Percentiles rank a stretch among this genome's conserved stretches.
Evolutionary conservation across 2,797 vertebrate species (phyloP).

Genomic region (Margarornis squamiger): DNA sequence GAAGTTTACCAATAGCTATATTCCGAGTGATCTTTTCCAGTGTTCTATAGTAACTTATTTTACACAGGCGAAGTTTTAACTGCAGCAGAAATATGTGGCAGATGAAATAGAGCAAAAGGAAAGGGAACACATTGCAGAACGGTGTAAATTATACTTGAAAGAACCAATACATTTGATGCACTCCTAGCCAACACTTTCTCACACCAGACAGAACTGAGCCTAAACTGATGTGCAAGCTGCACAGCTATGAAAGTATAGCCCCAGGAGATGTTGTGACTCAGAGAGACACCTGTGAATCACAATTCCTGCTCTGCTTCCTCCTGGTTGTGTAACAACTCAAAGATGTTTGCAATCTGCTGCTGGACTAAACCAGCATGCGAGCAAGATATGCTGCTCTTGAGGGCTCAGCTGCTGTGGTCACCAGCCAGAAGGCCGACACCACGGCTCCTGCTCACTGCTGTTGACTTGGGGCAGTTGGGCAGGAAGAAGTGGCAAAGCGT

Average conservation of each 20-base stretch:
- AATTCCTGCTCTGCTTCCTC: not conserved
- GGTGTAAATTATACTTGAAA: not conserved
- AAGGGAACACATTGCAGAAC: not conserved
- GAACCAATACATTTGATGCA: not conserved
- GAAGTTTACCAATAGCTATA: not conserved
- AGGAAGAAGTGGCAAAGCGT: not conserved
- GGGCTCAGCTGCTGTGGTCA: not conserved
- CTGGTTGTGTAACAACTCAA: not conserved
- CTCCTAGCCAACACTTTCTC: not conserved
- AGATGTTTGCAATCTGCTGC: not conserved
- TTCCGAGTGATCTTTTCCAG: not conserved
- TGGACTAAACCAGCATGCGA: not conserved
- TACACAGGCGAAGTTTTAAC: not conserved
- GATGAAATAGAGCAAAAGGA: not conserved
- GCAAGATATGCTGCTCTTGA: rapidly evolving
- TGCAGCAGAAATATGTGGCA: not conserved
- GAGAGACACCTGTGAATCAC: not conserved
- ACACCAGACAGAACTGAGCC: not conserved
- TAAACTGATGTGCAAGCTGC: not conserved
- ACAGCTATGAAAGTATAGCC: not conserved
- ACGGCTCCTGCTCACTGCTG: not conserved
- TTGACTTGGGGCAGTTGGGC: rapidly evolving
- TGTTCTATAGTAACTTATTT: not conserved
- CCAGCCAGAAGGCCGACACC: not conserved
- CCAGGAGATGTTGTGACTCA: constrained; percentile 1